phyloP scores from a whole-genome alignment of 2,797 vertebrate species.

The Lerista edwardsae region DNA sequence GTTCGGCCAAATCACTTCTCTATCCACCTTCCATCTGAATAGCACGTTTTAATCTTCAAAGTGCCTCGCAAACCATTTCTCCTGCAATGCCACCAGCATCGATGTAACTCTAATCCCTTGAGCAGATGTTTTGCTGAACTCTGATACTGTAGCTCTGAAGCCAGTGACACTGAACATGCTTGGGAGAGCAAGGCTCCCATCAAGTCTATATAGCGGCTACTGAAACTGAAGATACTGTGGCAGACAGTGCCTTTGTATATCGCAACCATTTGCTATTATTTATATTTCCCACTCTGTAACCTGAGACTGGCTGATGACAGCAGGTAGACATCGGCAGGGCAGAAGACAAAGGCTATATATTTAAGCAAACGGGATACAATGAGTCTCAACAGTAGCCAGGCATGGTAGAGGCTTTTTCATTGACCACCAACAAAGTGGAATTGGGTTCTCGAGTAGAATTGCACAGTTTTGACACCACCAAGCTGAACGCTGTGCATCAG shows the following conservation, averaged over 20 bases:
- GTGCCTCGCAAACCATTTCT: conserved; percentile 27
- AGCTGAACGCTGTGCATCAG: not conserved
- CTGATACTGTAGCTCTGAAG: conserved; percentile 33
- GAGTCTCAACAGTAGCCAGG: not conserved
- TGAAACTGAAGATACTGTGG: conserved; percentile 31
- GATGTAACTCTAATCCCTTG: conserved; percentile 40
- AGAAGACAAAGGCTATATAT: conserved; percentile 3
- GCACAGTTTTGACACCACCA: conserved; percentile 7
- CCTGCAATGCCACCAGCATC: conserved; percentile 37
- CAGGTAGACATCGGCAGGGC: conserved; percentile 30
- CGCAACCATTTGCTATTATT: conserved; percentile 28
- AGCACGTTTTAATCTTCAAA: conserved; percentile 33
- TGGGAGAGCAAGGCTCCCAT: conserved; percentile 31
- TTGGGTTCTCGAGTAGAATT: not conserved
- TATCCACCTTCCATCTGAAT: conserved; percentile 12
- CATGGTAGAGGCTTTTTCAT: not conserved
- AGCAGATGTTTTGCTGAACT: conserved; percentile 48
- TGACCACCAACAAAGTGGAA: not conserved
- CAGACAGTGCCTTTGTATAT: conserved; percentile 23
- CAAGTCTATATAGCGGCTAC: conserved; percentile 2
- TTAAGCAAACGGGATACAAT: conserved; percentile 13
- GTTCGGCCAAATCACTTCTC: conserved; percentile 18
- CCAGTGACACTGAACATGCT: conserved; percentile 29
- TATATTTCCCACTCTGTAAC: conserved; percentile 30
- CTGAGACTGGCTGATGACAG: conserved; percentile 38